phyloP scores from a whole-genome alignment of 2,113 vertebrate species.

The Cyrtonyx montezumae region DNA sequence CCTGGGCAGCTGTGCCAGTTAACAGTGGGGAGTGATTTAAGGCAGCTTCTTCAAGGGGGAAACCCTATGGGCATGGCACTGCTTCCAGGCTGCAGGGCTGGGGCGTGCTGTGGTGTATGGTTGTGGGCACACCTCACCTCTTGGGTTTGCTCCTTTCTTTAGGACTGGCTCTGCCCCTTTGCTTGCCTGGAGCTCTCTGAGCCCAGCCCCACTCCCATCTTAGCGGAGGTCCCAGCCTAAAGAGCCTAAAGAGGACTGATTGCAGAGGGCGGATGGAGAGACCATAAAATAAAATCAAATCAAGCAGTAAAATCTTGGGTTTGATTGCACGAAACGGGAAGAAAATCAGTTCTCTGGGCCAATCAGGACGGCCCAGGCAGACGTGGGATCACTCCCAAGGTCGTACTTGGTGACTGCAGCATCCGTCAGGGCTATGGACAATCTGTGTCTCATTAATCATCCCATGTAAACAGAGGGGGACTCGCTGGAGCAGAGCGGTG shows the following conservation, averaged over 20 bases:
- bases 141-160: not conserved
- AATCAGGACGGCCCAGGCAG: not conserved
- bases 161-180: not conserved
- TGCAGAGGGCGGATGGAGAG: not conserved
- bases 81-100: too few relatives aligned
- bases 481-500: not conserved
- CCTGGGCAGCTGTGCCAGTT: not conserved
- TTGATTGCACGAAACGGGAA: not conserved
- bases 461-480: constrained; percentile 28
- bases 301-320: not conserved
- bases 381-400: not conserved
- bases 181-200: not conserved
- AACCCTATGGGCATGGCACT: not conserved
- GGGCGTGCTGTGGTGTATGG: too few relatives aligned
- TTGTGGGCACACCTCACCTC: not conserved
- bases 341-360: not conserved
- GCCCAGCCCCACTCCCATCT: not conserved
- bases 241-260: not conserved
- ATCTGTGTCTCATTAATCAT: constrained; percentile 57
- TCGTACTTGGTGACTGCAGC: not conserved
- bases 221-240: not conserved
- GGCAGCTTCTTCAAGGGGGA: not conserved
- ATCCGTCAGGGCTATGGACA: constrained; percentile 20
- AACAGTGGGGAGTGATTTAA: not conserved
- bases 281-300: not conserved